Evolutionary conservation across 2,888 invertebrate species (phyloP).

Genomic region (Scaptomyza parva): DNA sequence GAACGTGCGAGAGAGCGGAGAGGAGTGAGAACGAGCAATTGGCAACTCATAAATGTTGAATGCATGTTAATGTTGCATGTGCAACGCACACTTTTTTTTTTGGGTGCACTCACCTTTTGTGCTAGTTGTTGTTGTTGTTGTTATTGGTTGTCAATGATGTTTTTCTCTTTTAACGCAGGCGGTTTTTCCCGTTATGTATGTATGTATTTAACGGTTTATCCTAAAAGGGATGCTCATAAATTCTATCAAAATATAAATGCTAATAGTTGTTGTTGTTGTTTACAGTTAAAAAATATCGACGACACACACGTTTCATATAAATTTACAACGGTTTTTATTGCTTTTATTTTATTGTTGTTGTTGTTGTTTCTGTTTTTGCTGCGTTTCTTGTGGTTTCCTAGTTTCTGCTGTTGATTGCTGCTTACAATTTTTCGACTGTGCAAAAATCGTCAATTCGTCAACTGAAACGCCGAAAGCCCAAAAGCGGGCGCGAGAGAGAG

Average conservation of each 20-base stretch:
- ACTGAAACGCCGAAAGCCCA: slow-evolving; percentile 49
- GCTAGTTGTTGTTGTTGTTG: slow-evolving; percentile 49
- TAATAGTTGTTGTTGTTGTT: slow-evolving; percentile 40
- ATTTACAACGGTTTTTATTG: slow-evolving; percentile 19
- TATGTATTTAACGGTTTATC: neutral
- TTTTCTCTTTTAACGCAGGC: slow-evolving; percentile 20
- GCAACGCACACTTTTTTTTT: slow-evolving; percentile 11
- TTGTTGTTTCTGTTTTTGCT: slow-evolving; percentile 33
- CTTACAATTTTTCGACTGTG: slow-evolving; percentile 71
- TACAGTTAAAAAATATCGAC: neutral
- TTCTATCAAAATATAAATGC: slow-evolving; percentile 62
- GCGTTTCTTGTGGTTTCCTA: slow-evolving; percentile 48
- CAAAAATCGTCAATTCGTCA: slow-evolving; percentile 73
- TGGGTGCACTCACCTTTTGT: slow-evolving; percentile 69
- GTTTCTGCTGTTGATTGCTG: slow-evolving; percentile 67
- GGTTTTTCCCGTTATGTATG: slow-evolving; percentile 1
- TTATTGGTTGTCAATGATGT: too few species aligned
- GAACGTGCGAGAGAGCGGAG: slow-evolving; percentile 1
- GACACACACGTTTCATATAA: neutral
- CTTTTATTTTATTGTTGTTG: slow-evolving; percentile 34
- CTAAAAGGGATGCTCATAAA: slow-evolving; percentile 42
- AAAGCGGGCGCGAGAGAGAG: slow-evolving; percentile 20
- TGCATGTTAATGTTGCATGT: slow-evolving; percentile 47
- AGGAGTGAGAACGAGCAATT: slow-evolving; percentile 14
- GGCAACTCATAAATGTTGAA: slow-evolving; percentile 20